Percentiles rank a stretch among this genome's conserved stretches.
Conservation (phyloP, 1,140 invertebrate genomes). For the Polypedilum vanderplanki region DNA sequence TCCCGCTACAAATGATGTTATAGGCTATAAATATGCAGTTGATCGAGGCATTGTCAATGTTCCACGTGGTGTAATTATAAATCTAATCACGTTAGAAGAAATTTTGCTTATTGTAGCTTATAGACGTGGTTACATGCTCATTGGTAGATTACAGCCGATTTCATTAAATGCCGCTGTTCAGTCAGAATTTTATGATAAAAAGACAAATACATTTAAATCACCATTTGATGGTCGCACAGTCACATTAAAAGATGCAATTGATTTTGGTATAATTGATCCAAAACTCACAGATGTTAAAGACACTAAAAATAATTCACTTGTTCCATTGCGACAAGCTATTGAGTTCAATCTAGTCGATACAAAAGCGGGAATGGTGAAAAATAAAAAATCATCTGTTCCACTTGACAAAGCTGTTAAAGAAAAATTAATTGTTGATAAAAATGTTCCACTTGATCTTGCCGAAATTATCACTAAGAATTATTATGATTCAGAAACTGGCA, state of each 20-base stretch:
- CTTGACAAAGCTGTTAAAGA: conserved; percentile 66
- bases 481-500: conserved; percentile 63
- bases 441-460: conserved; percentile 68
- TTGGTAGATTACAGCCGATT: conserved; percentile 59
- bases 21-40: conserved; percentile 66
- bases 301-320: conserved; percentile 53
- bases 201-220: background rate
- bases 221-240: background rate
- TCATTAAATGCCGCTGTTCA: conserved; percentile 67
- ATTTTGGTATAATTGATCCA: conserved; percentile 44
- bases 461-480: conserved; percentile 62
- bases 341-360: conserved; percentile 71
- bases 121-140: conserved; percentile 58
- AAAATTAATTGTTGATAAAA: conserved; percentile 54
- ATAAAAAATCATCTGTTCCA: conserved; percentile 58
- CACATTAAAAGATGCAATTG: background rate
- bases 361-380: conserved; percentile 59
- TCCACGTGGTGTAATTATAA: conserved; percentile 59
- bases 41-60: conserved; percentile 71
- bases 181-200: conserved; percentile 53
- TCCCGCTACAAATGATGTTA: conserved; percentile 57
- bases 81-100: conserved; percentile 58
- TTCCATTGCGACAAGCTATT: conserved; percentile 66
- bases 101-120: conserved; percentile 64
- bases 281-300: conserved; percentile 67